Evolutionary conservation across 2,797 vertebrate species (phyloP).

Genomic region (Paguma larvata): DNA sequence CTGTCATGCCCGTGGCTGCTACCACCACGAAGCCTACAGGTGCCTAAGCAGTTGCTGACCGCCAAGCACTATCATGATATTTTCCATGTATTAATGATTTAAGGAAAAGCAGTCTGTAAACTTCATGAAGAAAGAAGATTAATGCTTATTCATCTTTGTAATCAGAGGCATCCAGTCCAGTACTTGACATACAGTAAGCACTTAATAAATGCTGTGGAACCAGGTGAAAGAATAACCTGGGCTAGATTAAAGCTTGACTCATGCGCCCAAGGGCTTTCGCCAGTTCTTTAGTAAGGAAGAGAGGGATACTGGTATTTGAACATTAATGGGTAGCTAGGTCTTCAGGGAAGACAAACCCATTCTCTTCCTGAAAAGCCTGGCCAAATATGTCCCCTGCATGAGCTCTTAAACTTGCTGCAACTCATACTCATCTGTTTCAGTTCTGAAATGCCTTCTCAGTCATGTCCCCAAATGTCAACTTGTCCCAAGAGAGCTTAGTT

Average conservation of each 20-base stretch:
- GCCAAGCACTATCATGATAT: not conserved
- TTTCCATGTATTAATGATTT: slow-evolving; percentile 27
- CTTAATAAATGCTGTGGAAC: not conserved
- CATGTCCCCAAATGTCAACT: not conserved
- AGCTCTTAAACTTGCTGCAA: not conserved
- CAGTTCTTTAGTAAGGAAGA: not conserved
- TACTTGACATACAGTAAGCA: not conserved
- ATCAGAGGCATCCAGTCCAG: not conserved
- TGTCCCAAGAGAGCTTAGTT: not conserved
- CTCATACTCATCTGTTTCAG: not conserved
- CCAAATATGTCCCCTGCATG: not conserved
- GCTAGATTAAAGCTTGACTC: not conserved
- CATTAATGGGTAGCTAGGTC: not conserved
- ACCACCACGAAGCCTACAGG: not conserved
- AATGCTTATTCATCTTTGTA: not conserved
- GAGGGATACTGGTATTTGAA: not conserved
- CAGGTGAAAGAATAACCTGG: not conserved
- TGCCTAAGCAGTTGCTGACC: not conserved
- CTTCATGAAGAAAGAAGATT: not conserved
- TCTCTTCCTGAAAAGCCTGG: not conserved
- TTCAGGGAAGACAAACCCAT: not conserved
- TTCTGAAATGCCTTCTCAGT: not conserved
- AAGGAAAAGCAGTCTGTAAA: not conserved
- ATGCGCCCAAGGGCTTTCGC: not conserved
- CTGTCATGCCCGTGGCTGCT: not conserved